These are phyloP conservation scores for Neuroscelio doddi DNA, from an alignment of 2,888 invertebrate species.

Conservation along the genomic window DNA sequence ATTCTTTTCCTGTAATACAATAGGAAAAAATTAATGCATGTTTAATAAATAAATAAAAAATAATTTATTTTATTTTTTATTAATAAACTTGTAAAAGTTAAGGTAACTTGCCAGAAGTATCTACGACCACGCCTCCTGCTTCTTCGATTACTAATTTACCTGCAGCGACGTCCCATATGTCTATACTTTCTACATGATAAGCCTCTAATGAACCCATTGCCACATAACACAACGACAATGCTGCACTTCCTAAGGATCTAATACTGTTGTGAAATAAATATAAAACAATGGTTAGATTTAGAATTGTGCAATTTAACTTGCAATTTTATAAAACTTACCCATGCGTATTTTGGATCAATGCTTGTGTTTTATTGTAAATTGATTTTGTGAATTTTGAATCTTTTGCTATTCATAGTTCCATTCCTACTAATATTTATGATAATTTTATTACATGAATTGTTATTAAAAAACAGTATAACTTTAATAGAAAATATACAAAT, in stretches of 20 bases:
- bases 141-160: slow-evolving; percentile 82
- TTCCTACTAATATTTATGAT: slow-evolving; percentile 63
- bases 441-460: slow-evolving; percentile 62
- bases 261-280: slow-evolving; percentile 59
- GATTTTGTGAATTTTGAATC: slow-evolving; percentile 54
- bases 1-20: slow-evolving; percentile 71
- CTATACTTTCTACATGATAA: slow-evolving; percentile 82
- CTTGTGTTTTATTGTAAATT: slow-evolving; percentile 60
- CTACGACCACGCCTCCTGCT: slow-evolving; percentile 83
- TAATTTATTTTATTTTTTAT: neutral
- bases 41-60: neutral
- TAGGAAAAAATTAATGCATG: slow-evolving; percentile 2
- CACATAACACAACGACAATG: slow-evolving; percentile 81
- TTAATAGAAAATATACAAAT: slow-evolving; percentile 4
- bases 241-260: slow-evolving; percentile 82
- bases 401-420: slow-evolving; percentile 66
- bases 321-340: slow-evolving; percentile 50
- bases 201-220: slow-evolving; percentile 81
- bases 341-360: slow-evolving; percentile 62
- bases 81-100: neutral
- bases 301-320: neutral
- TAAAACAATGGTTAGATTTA: no score
- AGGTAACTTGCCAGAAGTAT: slow-evolving; percentile 74
- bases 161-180: slow-evolving; percentile 86
- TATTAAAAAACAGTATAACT: neutral